Evolutionary conservation across 2,797 vertebrate species (phyloP).

Genomic region (Tolypeutes matacus): DNA sequence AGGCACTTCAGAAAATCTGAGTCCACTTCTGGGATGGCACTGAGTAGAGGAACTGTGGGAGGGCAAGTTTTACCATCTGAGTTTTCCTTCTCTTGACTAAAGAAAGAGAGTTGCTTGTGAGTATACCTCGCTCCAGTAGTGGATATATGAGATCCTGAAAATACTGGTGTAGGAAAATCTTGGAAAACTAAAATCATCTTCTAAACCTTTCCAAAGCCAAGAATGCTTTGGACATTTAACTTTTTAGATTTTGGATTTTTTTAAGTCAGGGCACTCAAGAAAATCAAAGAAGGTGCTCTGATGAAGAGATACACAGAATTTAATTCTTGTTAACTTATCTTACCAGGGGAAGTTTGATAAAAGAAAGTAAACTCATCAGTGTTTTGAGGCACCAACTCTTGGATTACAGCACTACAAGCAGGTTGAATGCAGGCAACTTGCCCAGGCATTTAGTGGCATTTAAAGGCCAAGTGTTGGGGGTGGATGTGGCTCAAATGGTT

Average conservation of each 20-base stretch:
- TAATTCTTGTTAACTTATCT: neutral
- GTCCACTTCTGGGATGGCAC: neutral
- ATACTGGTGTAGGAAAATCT: neutral
- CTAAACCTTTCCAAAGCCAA: neutral
- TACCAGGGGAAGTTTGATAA: constrained; percentile 36
- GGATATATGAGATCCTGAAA: neutral
- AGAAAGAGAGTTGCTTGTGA: neutral
- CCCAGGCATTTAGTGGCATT: neutral
- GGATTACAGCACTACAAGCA: neutral
- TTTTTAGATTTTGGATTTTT: constrained; percentile 39
- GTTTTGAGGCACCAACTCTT: neutral
- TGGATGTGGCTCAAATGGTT: too few relatives aligned
- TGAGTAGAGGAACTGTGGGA: neutral
- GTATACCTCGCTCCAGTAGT: neutral
- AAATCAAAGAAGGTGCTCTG: constrained; percentile 49
- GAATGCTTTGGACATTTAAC: neutral
- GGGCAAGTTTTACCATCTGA: neutral
- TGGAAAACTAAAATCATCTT: neutral
- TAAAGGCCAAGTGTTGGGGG: constrained; percentile 64
- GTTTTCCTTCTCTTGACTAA: neutral
- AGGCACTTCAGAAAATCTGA: neutral
- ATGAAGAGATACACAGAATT: neutral
- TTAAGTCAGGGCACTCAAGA: neutral
- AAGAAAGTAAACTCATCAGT: constrained; percentile 6
- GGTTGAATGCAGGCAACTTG: constrained; percentile 16